phyloP scores from a whole-genome alignment of 1,140 invertebrate species.

The Magallana angulata region DNA sequence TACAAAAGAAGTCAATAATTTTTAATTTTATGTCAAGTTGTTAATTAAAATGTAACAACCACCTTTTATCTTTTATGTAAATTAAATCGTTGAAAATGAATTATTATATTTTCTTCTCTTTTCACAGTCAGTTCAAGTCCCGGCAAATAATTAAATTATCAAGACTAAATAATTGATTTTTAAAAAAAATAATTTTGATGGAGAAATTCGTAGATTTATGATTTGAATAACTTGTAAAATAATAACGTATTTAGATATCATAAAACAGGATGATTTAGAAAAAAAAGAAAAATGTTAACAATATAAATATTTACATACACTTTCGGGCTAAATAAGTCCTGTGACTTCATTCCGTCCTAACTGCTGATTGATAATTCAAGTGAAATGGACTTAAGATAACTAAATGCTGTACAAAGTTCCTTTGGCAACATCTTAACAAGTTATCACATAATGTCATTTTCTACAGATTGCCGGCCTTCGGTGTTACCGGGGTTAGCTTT shows the following conservation, averaged over 20 bases:
- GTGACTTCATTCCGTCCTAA: conserved; percentile 28
- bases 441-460: conserved; percentile 36
- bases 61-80: background rate
- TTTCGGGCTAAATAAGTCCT: conserved; percentile 9
- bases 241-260: too few relatives aligned
- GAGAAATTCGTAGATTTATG: too few relatives aligned
- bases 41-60: conserved; percentile 24
- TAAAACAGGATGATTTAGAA: too few relatives aligned
- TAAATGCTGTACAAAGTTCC: conserved; percentile 39
- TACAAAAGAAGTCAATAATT: background rate
- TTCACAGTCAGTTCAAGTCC: background rate
- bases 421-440: conserved; percentile 40
- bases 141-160: background rate
- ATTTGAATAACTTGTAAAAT: too few relatives aligned
- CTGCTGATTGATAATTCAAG: background rate
- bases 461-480: background rate
- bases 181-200: background rate
- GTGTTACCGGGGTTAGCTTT: background rate
- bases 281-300: background rate
- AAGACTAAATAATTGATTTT: background rate
- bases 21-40: background rate
- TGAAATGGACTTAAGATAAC: conserved; percentile 41
- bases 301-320: conserved; percentile 25
- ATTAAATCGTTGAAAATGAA: background rate
- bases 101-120: background rate